These are phyloP conservation scores for Blastobasis lacticolella DNA, from an alignment of 2,888 invertebrate genomes.

Conservation along the genomic window DNA sequence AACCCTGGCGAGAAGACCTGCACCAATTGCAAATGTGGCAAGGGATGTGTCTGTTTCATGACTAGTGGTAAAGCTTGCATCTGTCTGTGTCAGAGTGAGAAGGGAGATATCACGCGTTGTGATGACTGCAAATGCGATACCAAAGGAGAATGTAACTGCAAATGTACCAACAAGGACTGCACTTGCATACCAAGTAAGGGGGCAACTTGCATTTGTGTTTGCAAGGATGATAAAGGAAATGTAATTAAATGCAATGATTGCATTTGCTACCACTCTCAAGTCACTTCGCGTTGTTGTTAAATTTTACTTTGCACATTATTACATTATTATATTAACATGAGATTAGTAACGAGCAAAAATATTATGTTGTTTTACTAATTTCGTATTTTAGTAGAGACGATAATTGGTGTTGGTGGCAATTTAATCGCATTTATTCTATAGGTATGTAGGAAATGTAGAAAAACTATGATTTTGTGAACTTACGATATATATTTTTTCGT, in stretches of 20 bases:
- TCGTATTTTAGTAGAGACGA: too few species aligned
- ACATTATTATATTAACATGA: too few species aligned
- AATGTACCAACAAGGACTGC: conserved; percentile 27
- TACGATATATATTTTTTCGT: too few species aligned
- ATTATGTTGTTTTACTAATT: too few species aligned
- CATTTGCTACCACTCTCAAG: not conserved
- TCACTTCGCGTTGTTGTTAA: too few species aligned
- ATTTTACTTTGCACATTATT: too few species aligned
- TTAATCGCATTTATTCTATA: too few species aligned
- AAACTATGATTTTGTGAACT: too few species aligned
- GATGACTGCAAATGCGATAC: conserved; percentile 23
- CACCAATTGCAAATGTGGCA: conserved; percentile 13
- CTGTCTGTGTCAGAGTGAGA: conserved; percentile 22
- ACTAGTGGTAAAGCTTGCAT: conserved; percentile 25
- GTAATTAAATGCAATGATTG: conserved; percentile 24
- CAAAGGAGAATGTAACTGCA: conserved; percentile 10
- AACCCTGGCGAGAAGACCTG: conserved; percentile 4
- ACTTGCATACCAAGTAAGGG: conserved; percentile 30
- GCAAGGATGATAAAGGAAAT: conserved; percentile 20
- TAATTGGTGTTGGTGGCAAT: too few species aligned
- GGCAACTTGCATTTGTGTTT: conserved; percentile 21
- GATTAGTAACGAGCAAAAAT: too few species aligned
- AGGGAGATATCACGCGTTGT: conserved; percentile 20
- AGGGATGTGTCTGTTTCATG: conserved; percentile 18
- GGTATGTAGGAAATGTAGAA: too few species aligned